Base-by-base conservation (phyloP, 2,797 vertebrate genomes). In the Meda fulgida region DNA sequence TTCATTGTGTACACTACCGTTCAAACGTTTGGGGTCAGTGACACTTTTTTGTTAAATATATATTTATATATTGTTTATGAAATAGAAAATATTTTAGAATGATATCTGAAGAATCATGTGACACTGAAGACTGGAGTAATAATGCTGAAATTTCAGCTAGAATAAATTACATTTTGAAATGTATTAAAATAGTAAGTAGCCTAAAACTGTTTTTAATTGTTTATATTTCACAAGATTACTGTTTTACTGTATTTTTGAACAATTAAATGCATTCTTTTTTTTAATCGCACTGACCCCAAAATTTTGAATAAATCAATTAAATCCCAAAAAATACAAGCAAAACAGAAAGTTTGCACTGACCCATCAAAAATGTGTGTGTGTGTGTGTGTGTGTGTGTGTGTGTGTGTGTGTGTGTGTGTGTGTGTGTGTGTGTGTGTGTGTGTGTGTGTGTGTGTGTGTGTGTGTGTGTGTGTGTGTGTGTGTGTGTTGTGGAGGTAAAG, bases 401-500 rank as follows among this genome's bases (percentile, higher is more conserved):
- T 90, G 91, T 94, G 92, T 94, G 92, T 93, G 87, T 89, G 91
- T 92, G 40, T 43, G 40, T 43, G 10, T 43, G 63, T 65, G 71
- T 71, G 80, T 60, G 72, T 65, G 66, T 63, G 55, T 31, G 38
- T 16, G 63, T 69, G 72, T 80, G 81, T 82, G 70, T 75, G 71
- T 90, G 91, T 94, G 92, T 94, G 92, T 93, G 40, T 43, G 40
- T 43, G 10, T 43, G 63, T 65, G 71, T 71, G 80, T 60, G 72
- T 65, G 66, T 63, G 55, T 31, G 38, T 16, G 63, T 69, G 72
- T 80, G 81, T 82, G 70, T 75, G 71, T 90, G 91, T 94, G 92
- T 94, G 92, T 93, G 87, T 89, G 91, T 92, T 92, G 90, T 85
- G 87, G 88, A 90, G 89, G 93, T 93, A 92, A 94, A 94, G 93